These are phyloP conservation scores for Pinna nobilis DNA, from an alignment of 1,140 invertebrate species.

Conservation along the genomic window DNA sequence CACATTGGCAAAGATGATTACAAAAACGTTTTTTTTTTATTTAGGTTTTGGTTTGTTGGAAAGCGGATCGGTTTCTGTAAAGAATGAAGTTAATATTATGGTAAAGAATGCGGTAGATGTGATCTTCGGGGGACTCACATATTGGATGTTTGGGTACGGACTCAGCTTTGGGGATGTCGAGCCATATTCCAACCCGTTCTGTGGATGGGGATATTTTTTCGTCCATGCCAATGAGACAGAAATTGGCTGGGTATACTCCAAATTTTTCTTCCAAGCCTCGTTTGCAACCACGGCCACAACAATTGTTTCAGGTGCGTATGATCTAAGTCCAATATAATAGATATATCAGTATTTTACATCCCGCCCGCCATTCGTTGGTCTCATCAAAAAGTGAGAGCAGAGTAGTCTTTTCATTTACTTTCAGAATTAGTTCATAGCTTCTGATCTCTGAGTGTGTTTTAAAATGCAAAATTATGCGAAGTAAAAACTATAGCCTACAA, in stretches of 20 bases:
- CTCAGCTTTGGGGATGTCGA: conserved; percentile 64
- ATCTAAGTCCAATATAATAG: too few relatives aligned
- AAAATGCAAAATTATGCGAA: too few relatives aligned
- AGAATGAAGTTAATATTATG: conserved; percentile 74
- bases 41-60: conserved; percentile 72
- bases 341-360: too few relatives aligned
- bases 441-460: too few relatives aligned
- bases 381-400: too few relatives aligned
- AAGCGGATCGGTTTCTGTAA: conserved; percentile 70
- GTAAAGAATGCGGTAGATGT: conserved; percentile 73
- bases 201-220: conserved; percentile 69
- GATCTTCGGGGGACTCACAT: conserved; percentile 68
- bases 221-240: conserved; percentile 58
- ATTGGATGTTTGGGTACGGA: conserved; percentile 71
- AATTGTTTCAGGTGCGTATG: conserved; percentile 81
- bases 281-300: conserved; percentile 67
- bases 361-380: too few relatives aligned
- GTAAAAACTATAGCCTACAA: too few relatives aligned
- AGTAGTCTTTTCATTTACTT: too few relatives aligned
- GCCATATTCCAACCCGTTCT: conserved; percentile 49
- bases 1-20: too few relatives aligned
- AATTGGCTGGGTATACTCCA: conserved; percentile 68
- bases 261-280: conserved; percentile 71
- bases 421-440: too few relatives aligned
- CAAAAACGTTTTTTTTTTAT: not conserved